Percentiles rank a stretch among this genome's conserved stretches.
These are phyloP conservation scores for Macroteleia sp. DNA, from an alignment of 2,888 invertebrate species.

Conservation along the genomic window DNA sequence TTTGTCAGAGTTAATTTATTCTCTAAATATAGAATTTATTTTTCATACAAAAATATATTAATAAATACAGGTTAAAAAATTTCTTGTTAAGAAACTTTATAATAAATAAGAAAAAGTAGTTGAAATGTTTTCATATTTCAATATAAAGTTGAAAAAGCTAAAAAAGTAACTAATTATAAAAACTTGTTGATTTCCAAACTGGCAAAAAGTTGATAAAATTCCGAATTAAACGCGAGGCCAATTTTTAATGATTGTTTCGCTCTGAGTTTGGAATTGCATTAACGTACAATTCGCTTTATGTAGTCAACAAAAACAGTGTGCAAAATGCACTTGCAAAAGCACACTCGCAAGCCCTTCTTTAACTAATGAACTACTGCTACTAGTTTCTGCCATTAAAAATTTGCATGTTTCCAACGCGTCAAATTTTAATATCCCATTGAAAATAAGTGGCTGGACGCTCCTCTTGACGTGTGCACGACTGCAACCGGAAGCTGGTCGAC, in stretches of 20 bases:
- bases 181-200: too few relatives aligned
- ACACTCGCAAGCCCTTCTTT: neutral
- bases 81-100: too few relatives aligned
- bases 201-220: slow-evolving; percentile 9
- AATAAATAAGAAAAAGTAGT: too few relatives aligned
- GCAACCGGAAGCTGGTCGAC: slow-evolving; percentile 44
- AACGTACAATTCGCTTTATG: slow-evolving; percentile 6
- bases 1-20: too few relatives aligned
- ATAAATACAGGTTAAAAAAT: too few relatives aligned
- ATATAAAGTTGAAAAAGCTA: too few relatives aligned
- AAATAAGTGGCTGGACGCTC: slow-evolving; percentile 33
- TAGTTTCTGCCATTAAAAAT: slow-evolving; percentile 51
- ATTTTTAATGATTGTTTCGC: slow-evolving; percentile 4
- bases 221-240: slow-evolving; percentile 10
- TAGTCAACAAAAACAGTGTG: slow-evolving; percentile 5
- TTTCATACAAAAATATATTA: too few relatives aligned
- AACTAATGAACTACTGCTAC: slow-evolving; percentile 21
- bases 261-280: slow-evolving; percentile 6
- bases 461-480: slow-evolving; percentile 38
- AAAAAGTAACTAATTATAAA: too few relatives aligned
- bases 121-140: too few relatives aligned
- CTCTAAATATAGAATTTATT: too few relatives aligned
- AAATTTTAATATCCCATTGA: slow-evolving; percentile 42
- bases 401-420: slow-evolving; percentile 40
- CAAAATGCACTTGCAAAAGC: slow-evolving; percentile 32